phyloP scores from a whole-genome alignment of 2,888 invertebrate genomes.

The Sinelater perroti region DNA sequence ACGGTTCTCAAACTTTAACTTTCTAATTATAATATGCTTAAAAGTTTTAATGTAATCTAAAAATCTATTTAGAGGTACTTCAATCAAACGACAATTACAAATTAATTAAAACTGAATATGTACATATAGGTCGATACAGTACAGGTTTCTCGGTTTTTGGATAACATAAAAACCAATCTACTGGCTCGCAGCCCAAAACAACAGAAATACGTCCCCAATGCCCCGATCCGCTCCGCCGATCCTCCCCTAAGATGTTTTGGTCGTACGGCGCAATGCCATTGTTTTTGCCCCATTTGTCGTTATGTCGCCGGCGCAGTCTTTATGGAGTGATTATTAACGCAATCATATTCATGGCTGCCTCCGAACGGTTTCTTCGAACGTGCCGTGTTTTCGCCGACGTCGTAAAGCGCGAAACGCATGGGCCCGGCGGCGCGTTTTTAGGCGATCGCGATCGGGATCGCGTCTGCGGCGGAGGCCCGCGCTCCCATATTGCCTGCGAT shows the following conservation, averaged over 20 bases:
- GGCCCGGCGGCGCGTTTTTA: constrained; percentile 2
- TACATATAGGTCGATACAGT: too few relatives aligned
- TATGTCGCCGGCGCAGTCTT: constrained; percentile 47
- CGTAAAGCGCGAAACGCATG: constrained; percentile 16
- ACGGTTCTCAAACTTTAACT: too few relatives aligned
- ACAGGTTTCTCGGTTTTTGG: too few relatives aligned
- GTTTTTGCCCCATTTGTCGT: constrained; percentile 55
- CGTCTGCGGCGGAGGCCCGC: constrained; percentile 1
- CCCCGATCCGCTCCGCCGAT: too few relatives aligned
- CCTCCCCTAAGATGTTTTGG: constrained; percentile 48
- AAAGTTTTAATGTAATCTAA: too few relatives aligned
- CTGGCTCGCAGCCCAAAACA: too few relatives aligned
- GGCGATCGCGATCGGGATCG: background rate
- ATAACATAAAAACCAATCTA: too few relatives aligned
- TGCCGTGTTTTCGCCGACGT: constrained; percentile 8
- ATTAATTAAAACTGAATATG: too few relatives aligned
- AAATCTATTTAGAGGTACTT: too few relatives aligned
- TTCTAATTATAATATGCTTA: too few relatives aligned
- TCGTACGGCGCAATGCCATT: constrained; percentile 46
- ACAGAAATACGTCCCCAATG: too few relatives aligned
- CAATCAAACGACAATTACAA: too few relatives aligned
- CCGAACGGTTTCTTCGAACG: constrained; percentile 22
- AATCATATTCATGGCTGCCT: constrained; percentile 57
- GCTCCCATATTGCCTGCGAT: constrained; percentile 41
- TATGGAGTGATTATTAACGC: constrained; percentile 57